Base-by-base conservation (phyloP, 2,113 vertebrate genomes). In the Dipodomys merriami region DNA sequence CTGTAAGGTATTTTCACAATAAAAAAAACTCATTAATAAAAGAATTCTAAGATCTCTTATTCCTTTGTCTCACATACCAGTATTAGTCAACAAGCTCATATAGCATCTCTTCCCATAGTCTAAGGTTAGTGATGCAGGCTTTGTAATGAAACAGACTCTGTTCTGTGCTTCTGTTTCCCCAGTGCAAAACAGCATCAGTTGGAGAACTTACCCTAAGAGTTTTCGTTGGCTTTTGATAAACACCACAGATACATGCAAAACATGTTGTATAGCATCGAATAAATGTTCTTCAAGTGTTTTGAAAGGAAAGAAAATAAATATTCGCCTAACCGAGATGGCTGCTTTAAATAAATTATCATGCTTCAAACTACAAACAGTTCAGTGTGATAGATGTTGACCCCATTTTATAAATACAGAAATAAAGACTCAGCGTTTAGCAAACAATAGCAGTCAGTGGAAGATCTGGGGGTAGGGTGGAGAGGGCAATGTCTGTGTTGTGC, bases 41-140 rank as follows among this genome's bases (percentile, higher is more conserved):
- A 71, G 60, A 92, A 86, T 57, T 44, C 7, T 82, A n/a, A 44
- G 79, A 27, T 67, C 7, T 68, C 64, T 95, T 88, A 78, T 20
- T 92, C 65, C 3, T 80, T 90, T 29, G 64, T 35, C 23, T 18
- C 7, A 18, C 62, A 22, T 7, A 39, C 60, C 20, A 76, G 4
- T 83, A 67, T 79, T 72, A 65, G 25, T 77, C n/a, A 1, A 2
- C 8, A 9, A 62, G 20, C 23, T 86, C 76, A 69, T 0, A 71
- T 1, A 53, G 39, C 35, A 4, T 83, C 9, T 82, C 64, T 83
- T 82, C 60, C 71, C 60, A 76, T 33, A 60, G 69, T 73, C 25
- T 11, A 22, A 67, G 20, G 25, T 68, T 33, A 79, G n/a, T 11
- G 49, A 20, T 1, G n/a, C 22, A 30, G 49, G 35, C n/a, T 83